Evolutionary conservation across 2,113 vertebrate genomes (phyloP).

Genomic region (Struthidea cinerea): DNA sequence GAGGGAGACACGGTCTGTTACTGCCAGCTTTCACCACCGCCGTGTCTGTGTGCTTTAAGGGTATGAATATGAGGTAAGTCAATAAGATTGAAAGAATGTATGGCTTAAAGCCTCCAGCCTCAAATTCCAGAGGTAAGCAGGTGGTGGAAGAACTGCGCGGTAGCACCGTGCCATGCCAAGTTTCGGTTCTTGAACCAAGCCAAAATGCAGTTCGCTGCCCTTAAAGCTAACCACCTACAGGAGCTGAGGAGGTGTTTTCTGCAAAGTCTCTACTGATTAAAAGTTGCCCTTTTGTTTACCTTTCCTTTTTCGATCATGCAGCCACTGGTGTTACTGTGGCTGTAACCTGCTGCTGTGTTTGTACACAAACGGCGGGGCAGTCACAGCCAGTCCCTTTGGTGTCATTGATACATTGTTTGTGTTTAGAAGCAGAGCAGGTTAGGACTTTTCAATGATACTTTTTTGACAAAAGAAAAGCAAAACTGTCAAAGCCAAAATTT

Average conservation of each 20-base stretch:
- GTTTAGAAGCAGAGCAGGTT: neutral
- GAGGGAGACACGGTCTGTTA: neutral
- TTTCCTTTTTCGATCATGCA: neutral
- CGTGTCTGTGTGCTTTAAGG: neutral
- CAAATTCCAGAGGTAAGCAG: neutral
- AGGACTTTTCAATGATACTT: neutral
- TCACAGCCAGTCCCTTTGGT: neutral
- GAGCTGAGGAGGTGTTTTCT: neutral
- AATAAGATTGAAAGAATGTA: neutral
- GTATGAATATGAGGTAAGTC: neutral
- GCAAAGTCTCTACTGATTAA: neutral
- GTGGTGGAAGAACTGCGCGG: accelerated
- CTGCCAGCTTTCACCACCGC: neutral
- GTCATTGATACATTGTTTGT: neutral
- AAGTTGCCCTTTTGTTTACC: neutral
- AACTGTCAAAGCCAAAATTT: neutral
- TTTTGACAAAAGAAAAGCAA: neutral
- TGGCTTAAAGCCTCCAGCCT: neutral
- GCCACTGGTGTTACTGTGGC: neutral
- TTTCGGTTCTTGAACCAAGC: neutral
- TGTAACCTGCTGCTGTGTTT: neutral
- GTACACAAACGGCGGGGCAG: neutral
- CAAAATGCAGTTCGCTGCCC: neutral
- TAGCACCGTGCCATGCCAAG: accelerated
- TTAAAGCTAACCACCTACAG: neutral